phyloP scores from a whole-genome alignment of 2,888 invertebrate species.

The Epinotia bilunana region DNA sequence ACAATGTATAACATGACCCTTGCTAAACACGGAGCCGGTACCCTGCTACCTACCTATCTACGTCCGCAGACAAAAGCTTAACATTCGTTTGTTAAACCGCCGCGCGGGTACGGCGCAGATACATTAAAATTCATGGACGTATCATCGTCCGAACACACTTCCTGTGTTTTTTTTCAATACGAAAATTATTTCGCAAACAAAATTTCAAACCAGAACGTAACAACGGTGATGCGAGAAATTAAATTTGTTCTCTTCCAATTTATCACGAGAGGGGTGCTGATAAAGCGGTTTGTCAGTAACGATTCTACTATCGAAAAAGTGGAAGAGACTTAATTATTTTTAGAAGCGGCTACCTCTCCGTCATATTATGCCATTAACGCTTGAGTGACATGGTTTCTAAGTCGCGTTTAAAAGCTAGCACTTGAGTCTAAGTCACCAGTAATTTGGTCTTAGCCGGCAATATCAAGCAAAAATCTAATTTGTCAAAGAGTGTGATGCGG shows the following conservation, averaged over 20 bases:
- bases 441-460: constrained; percentile 82
- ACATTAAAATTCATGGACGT: constrained; percentile 45
- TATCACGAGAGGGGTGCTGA: constrained; percentile 26
- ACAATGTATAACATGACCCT: constrained; percentile 45
- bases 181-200: constrained; percentile 37
- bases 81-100: constrained; percentile 45
- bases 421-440: constrained; percentile 81
- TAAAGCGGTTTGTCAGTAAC: constrained; percentile 36
- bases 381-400: constrained; percentile 79
- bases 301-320: constrained; percentile 52
- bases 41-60: constrained; percentile 14
- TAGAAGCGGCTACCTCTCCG: constrained; percentile 73
- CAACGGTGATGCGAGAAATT: constrained; percentile 39
- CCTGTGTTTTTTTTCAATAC: constrained; percentile 41
- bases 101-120: constrained; percentile 31
- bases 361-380: constrained; percentile 81
- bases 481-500: constrained; percentile 75
- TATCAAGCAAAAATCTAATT: constrained; percentile 82
- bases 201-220: constrained; percentile 31
- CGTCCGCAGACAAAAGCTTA: constrained; percentile 43
- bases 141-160: constrained; percentile 42
- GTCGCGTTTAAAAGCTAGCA: constrained; percentile 84
- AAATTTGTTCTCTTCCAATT: constrained; percentile 37
- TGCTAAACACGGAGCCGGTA: constrained; percentile 24
- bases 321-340: constrained; percentile 74